A percentile compares a stretch with the other conserved stretches of the same genome.
Evolutionary conservation across 2,113 vertebrate species (phyloP).

Genomic region (Leucosticte australis): DNA sequence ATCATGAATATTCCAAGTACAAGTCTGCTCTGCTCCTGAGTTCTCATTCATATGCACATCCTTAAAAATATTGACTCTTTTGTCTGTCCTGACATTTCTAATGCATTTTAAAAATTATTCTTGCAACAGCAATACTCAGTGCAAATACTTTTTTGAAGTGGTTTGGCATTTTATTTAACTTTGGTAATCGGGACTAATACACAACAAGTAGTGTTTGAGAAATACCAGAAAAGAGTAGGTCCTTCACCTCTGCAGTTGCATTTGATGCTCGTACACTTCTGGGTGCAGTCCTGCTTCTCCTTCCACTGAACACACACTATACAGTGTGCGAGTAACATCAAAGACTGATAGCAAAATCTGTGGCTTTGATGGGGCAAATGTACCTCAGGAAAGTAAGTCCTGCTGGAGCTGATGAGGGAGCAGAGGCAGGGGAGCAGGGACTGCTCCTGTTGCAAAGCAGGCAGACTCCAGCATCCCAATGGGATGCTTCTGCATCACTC

Average conservation of each 20-base stretch:
- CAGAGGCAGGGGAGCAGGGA: fast-evolving
- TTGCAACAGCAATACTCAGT: neutral
- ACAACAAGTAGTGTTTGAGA: neutral
- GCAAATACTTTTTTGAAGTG: neutral
- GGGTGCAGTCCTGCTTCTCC: neutral
- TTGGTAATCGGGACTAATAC: neutral
- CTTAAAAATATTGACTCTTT: neutral
- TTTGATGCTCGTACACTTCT: neutral
- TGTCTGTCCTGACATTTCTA: neutral
- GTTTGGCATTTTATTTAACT: neutral
- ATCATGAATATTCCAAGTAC: neutral
- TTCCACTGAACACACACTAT: neutral
- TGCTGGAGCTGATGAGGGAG: neutral
- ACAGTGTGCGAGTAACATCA: neutral
- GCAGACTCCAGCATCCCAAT: fast-evolving
- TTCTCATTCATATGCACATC: neutral
- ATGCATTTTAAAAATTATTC: neutral
- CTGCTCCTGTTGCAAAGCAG: neutral
- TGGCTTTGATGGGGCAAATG: neutral
- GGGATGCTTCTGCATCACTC: neutral
- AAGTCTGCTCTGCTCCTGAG: neutral
- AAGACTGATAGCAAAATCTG: neutral
- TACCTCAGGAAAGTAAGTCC: neutral
- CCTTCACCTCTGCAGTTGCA: neutral
- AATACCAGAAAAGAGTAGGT: neutral